Base-by-base conservation (phyloP, 2,797 vertebrate genomes). In the Gymnodraco acuticeps region DNA sequence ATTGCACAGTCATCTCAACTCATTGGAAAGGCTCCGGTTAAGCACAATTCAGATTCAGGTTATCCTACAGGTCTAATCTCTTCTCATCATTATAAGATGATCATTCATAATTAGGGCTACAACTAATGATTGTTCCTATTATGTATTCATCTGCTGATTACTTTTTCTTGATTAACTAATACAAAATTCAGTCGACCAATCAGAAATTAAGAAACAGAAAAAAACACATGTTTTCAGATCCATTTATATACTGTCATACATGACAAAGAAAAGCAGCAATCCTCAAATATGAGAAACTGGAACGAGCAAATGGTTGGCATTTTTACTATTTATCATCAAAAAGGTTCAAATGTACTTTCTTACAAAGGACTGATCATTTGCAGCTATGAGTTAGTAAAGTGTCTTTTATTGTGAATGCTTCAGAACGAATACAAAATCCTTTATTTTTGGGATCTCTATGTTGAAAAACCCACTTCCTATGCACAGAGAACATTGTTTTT, bases 51-150 rank as follows among this genome's bases (percentile, higher is more conserved):
- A 2, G 33, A 6, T 38, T 38, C 33, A 19, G 16, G 27, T 64
- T 41, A 14, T 7, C 50, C 10, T 38, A 11, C 3, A 19, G 8
- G 3, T 42, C 23, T 11, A 3, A 2, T 16, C 42, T 15, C 8
- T 23, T 20, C 48, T 16, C 5, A 33, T n/a, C 9, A 33, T 31
- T 33, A 48, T 53, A n/a, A 19, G 17, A 20, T 10, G 17, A 7
- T 17, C 48, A 17, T 17, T 59, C 33, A 17, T 31, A 45, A 12
- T 19, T 11, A 48, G 10, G 14, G 31, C 8, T 19, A 48, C 16
- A 70, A n/a, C 47, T 43, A 43, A 70, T 60, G 14, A 27, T 51
- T 60, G 50, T 19, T 43, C n/a, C 43, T 11, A 59, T 61, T 61
- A 52, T 38, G 16, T 1, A 31, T 53, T 19, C 16, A 27, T 23